These are phyloP conservation scores for Centropyge bicolor DNA, from an alignment of 2,797 vertebrate species.

Conservation along the genomic window DNA sequence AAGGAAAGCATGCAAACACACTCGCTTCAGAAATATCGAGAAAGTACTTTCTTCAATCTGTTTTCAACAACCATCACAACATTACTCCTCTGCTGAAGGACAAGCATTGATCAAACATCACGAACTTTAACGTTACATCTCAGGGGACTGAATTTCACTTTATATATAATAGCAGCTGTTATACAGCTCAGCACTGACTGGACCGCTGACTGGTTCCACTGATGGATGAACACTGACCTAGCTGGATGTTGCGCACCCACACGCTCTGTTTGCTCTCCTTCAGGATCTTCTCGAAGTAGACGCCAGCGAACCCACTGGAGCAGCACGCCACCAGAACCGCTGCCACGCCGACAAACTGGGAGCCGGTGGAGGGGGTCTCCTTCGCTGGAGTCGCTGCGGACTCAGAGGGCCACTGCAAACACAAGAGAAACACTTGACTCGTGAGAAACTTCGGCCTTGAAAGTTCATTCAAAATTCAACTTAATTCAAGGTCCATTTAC, in stretches of 20 bases:
- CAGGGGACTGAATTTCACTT: background rate
- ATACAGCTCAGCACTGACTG: too few relatives aligned
- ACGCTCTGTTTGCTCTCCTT: slow-evolving; percentile 99
- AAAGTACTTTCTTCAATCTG: slow-evolving; percentile 12
- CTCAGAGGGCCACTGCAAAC: slow-evolving; percentile 93
- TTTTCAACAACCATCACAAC: slow-evolving; percentile 20
- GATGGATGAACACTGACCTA: slow-evolving; percentile 85
- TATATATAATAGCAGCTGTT: background rate
- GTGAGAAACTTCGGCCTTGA: background rate
- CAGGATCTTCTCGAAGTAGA: slow-evolving; percentile 99
- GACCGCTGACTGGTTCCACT: background rate
- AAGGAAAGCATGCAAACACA: slow-evolving; percentile 1
- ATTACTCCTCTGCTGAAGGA: background rate
- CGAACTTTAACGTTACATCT: background rate
- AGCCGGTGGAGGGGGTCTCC: slow-evolving; percentile 88
- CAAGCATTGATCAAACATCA: background rate
- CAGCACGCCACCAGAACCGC: slow-evolving; percentile 96
- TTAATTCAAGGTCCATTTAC: background rate
- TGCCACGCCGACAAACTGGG: slow-evolving; percentile 91
- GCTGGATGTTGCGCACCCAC: slow-evolving; percentile 98
- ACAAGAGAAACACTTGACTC: slow-evolving; percentile 12
- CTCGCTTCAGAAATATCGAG: slow-evolving; percentile 16
- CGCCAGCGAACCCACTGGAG: slow-evolving; percentile 98
- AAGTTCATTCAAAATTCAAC: background rate
- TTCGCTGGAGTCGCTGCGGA: slow-evolving; percentile 78